Percentiles rank a stretch among this genome's conserved stretches.
Conservation (phyloP, 1,140 invertebrate species). For the Drosophila kurseongensis region DNA sequence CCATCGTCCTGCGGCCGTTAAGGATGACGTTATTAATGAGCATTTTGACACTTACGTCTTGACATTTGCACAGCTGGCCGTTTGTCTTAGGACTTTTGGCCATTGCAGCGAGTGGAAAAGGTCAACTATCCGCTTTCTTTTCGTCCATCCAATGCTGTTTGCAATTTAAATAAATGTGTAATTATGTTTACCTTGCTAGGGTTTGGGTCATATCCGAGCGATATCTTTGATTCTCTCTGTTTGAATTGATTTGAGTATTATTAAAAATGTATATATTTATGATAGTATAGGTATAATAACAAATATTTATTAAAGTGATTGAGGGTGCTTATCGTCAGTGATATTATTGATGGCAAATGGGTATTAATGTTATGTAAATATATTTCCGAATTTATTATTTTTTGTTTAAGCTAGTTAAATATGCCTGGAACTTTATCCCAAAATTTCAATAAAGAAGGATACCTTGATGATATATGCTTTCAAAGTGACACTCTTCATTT, state of each 20-base stretch:
- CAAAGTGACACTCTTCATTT: too few species aligned
- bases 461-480: too few species aligned
- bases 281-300: too few species aligned
- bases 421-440: too few species aligned
- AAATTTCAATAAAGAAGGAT: too few species aligned
- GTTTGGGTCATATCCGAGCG: background rate
- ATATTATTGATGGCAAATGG: background rate
- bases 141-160: background rate
- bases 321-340: background rate
- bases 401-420: too few species aligned
- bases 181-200: constrained; percentile 55
- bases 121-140: constrained; percentile 49
- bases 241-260: too few species aligned
- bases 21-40: constrained; percentile 82
- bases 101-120: constrained; percentile 49
- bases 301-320: constrained; percentile 18
- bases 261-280: background rate
- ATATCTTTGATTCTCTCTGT: background rate
- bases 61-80: constrained; percentile 83
- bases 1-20: constrained; percentile 36
- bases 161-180: constrained; percentile 65
- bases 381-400: background rate
- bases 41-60: constrained; percentile 84
- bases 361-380: background rate
- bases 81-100: constrained; percentile 70